Conservation (phyloP, 2,888 invertebrate genomes). For the Meteorus colon region DNA sequence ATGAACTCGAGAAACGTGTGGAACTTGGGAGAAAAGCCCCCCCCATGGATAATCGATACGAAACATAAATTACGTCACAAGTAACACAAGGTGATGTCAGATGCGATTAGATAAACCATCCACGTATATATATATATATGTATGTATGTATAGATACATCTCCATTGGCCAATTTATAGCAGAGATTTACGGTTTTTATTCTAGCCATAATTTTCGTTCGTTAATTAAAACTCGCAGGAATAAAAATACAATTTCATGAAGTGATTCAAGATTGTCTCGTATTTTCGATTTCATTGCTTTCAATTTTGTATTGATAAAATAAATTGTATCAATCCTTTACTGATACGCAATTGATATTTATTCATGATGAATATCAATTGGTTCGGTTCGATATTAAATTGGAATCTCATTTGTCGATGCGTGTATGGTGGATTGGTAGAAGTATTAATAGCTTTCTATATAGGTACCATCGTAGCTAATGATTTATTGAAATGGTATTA, state of each 20-base stretch:
- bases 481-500: neutral
- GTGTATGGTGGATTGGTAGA: no score
- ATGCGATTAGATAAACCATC: neutral
- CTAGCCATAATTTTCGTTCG: neutral
- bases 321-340: no score
- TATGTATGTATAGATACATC: neutral
- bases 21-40: neutral
- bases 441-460: no score
- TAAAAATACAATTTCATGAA: no score
- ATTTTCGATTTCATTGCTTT: no score
- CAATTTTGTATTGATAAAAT: no score
- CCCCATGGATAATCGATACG: slow-evolving; percentile 11
- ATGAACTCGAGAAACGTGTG: neutral
- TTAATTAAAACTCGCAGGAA: neutral
- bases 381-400: no score
- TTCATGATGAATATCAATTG: no score
- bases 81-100: neutral
- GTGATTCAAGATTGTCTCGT: no score
- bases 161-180: neutral
- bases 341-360: no score
- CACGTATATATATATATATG: neutral
- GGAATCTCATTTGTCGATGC: no score
- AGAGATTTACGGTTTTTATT: neutral
- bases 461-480: neutral
- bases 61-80: slow-evolving; percentile 10